Conservation (phyloP, 2,113 vertebrate genomes). For the Leucopternis melanops region DNA sequence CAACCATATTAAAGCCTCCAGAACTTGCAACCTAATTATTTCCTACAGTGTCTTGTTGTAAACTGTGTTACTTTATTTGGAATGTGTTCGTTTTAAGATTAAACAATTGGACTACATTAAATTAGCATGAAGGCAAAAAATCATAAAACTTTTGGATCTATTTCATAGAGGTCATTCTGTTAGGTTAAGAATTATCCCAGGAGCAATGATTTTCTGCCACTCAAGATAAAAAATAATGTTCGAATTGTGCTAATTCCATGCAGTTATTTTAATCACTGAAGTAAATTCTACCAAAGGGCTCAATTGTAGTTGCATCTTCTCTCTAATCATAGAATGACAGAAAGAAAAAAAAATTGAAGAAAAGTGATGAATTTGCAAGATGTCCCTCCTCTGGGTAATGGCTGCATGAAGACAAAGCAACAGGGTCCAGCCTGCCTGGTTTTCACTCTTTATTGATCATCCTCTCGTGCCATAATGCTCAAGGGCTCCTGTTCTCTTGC, state of each 20-base stretch:
- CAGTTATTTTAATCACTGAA: conserved; percentile 49
- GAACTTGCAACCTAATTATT: conserved; percentile 76
- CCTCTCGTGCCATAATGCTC: accelerated
- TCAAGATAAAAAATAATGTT: conserved; percentile 32
- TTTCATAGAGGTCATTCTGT: conserved; percentile 12
- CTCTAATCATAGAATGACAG: not conserved
- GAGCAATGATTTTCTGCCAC: conserved; percentile 56
- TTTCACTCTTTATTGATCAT: accelerated
- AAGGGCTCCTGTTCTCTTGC: not conserved
- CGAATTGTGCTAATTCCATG: conserved; percentile 10
- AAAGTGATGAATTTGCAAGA: not conserved
- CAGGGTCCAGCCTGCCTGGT: not conserved
- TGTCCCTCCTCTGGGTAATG: not conserved
- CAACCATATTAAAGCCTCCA: conserved; percentile 64
- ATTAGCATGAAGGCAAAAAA: conserved; percentile 34
- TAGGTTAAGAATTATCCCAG: conserved; percentile 52
- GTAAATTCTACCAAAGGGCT: conserved; percentile 44
- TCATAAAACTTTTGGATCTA: conserved; percentile 46
- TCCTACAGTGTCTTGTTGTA: conserved; percentile 62
- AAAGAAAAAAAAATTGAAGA: not conserved
- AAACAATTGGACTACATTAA: conserved; percentile 53
- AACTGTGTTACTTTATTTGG: conserved; percentile 60
- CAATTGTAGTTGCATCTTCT: not conserved
- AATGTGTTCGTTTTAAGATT: conserved; percentile 32
- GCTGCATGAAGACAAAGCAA: not conserved